phyloP scores from a whole-genome alignment of 2,797 vertebrate species.

The Aeoliscus strigatus region DNA sequence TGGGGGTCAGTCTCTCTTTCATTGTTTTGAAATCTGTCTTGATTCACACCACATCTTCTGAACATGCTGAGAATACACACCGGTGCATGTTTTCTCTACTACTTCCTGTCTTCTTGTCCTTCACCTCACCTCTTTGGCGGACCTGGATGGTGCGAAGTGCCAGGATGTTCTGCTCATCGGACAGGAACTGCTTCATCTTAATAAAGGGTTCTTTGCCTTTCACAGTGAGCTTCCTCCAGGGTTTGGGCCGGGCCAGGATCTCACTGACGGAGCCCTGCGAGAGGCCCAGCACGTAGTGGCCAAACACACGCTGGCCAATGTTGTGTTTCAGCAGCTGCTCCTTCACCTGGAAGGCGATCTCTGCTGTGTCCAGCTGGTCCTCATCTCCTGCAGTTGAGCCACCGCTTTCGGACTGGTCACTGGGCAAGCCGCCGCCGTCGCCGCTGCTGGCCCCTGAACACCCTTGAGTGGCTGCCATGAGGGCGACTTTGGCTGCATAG shows the following conservation, averaged over 20 bases:
- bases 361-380: constrained; percentile 91
- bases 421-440: constrained; percentile 76
- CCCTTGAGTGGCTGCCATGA: constrained; percentile 66
- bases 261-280: constrained; percentile 98
- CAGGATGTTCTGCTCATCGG: constrained; percentile 96
- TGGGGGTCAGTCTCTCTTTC: no score
- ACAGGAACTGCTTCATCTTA: constrained; percentile 99
- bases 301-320: constrained; percentile 96
- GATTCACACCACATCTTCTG: no score
- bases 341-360: constrained; percentile 98
- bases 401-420: constrained; percentile 80
- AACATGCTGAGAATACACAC: no score
- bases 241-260: constrained; percentile 96
- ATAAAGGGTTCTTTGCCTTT: constrained; percentile 98
- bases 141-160: constrained; percentile 97
- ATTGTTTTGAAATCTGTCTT: constrained; percentile 1
- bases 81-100: not conserved
- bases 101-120: not conserved
- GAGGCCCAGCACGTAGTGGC: constrained; percentile 95
- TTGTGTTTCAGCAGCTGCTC: constrained; percentile 98
- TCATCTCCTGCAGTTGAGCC: constrained; percentile 77
- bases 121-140: constrained; percentile 92
- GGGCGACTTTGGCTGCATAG: constrained; percentile 80
- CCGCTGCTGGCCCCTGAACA: constrained; percentile 31
- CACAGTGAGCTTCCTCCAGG: constrained; percentile 98